Conservation (phyloP, 2,888 invertebrate genomes). For the Apodemia duryi region DNA sequence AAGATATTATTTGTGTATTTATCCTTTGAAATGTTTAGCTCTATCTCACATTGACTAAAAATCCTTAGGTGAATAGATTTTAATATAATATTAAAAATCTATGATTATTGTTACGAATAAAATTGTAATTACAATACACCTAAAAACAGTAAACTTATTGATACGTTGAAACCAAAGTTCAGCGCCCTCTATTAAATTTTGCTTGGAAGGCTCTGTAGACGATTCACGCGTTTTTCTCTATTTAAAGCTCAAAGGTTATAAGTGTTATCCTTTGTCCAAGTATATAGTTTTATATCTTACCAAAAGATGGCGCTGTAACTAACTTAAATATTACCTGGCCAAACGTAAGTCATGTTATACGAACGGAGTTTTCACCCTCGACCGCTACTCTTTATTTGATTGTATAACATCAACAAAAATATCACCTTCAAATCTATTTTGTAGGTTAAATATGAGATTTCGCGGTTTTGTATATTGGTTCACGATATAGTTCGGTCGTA, state of each 20-base stretch:
- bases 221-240: background rate
- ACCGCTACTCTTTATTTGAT: conserved; percentile 36
- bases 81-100: too few relatives aligned
- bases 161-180: too few relatives aligned
- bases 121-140: too few relatives aligned
- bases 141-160: too few relatives aligned
- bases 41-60: too few relatives aligned
- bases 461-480: conserved; percentile 65
- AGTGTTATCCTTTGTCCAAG: conserved; percentile 8
- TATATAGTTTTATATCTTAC: conserved; percentile 21
- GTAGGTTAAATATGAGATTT: conserved; percentile 77
- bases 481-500: conserved; percentile 47
- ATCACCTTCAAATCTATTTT: conserved; percentile 78
- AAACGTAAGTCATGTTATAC: conserved; percentile 41
- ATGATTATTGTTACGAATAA: too few relatives aligned
- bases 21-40: too few relatives aligned
- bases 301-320: conserved; percentile 62
- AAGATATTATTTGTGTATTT: too few relatives aligned
- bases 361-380: conserved; percentile 37
- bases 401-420: conserved; percentile 76
- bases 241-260: background rate
- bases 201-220: background rate
- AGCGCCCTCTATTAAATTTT: too few relatives aligned
- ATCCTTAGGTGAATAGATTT: too few relatives aligned
- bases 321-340: conserved; percentile 47